Evolutionary conservation across 2,888 invertebrate species (phyloP), one percentile per base, ranked within the genome.

Genomic region (Clepsis dumicolana): DNA sequence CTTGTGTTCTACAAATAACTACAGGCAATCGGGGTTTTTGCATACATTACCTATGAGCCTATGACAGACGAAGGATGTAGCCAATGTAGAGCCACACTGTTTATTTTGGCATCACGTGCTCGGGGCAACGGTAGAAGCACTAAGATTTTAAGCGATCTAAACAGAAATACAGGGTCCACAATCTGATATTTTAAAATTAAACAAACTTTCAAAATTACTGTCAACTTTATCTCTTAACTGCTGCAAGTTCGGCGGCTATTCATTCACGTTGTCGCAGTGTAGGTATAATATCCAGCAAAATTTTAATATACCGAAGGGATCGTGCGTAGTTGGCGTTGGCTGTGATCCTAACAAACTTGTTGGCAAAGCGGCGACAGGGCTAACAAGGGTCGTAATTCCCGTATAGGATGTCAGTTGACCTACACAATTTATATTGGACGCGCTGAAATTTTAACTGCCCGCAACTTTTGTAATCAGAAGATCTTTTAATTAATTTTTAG

Each of bases 271-370:
- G 21, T 48, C 48, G 48, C 48, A 48, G 48, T 48, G 48, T 48
- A 21, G 21, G 48, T 48, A 21, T 48, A 21, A 48, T 14, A 57
- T 32, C 10, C 18, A 29, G 48, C 48, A 32, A 2, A 27, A 32
- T 59, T 65, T 63, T 25, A 62, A 66, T 48, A 41, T 65, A 61
- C 27, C 50, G 5, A 35, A 56, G n/a, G 50, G 44, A 25, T 38
- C 25, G 14, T 4, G 18, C 8, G 21, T 62, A 62, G 48, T 21
- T 27, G 18, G 12, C 61, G 25, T 12, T 57, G 61, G 44, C 50
- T 29, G 67, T 24, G 57, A 67, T 62, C 63, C 50, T 57, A 57
- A 57, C 67, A 67, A 52, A 67, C 67, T 66, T 50, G 67, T 63
- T 41, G 24, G 48, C 48, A 48, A 32, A 48, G 50, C 38, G 50